Evolutionary conservation across 1,140 invertebrate species (phyloP).

Genomic region (Cherax destructor): DNA sequence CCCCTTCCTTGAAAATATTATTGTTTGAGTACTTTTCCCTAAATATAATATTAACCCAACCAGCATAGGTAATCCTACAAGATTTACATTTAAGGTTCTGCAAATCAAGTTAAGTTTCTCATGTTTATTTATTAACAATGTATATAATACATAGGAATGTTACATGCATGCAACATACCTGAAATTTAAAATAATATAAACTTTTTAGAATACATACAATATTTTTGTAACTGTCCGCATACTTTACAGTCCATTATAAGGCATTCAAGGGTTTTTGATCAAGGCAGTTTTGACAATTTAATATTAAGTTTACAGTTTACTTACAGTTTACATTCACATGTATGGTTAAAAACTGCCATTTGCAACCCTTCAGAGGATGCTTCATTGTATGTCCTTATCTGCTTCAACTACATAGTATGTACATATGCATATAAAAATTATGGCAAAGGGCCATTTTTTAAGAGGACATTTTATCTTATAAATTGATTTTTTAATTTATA

Average conservation of each 20-base stretch:
- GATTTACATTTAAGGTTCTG: too few species aligned
- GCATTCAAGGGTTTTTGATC: conserved; percentile 64
- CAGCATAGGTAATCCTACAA: too few species aligned
- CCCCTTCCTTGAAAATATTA: neutral
- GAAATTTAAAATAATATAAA: conserved; percentile 67
- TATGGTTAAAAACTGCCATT: conserved; percentile 41
- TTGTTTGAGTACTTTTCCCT: neutral
- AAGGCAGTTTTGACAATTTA: conserved; percentile 60
- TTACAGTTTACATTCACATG: conserved; percentile 46
- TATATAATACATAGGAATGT: conserved; percentile 65
- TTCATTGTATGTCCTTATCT: conserved; percentile 16
- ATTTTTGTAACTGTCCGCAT: conserved; percentile 65
- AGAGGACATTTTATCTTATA: conserved; percentile 35
- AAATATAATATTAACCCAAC: neutral
- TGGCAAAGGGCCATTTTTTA: conserved; percentile 47
- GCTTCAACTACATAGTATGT: conserved; percentile 48
- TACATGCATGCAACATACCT: conserved; percentile 38
- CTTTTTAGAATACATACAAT: conserved; percentile 67
- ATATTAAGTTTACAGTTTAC: conserved; percentile 49
- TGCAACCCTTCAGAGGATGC: conserved; percentile 27
- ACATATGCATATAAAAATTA: conserved; percentile 53
- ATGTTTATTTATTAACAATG: conserved; percentile 68
- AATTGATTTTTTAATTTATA: conserved; percentile 37
- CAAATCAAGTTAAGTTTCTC: conserved; percentile 9
- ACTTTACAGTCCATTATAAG: conserved; percentile 64